Percentiles rank a stretch among this genome's conserved stretches.
Evolutionary conservation across 2,113 vertebrate genomes (phyloP).

Genomic region (Diadophis punctatus): DNA sequence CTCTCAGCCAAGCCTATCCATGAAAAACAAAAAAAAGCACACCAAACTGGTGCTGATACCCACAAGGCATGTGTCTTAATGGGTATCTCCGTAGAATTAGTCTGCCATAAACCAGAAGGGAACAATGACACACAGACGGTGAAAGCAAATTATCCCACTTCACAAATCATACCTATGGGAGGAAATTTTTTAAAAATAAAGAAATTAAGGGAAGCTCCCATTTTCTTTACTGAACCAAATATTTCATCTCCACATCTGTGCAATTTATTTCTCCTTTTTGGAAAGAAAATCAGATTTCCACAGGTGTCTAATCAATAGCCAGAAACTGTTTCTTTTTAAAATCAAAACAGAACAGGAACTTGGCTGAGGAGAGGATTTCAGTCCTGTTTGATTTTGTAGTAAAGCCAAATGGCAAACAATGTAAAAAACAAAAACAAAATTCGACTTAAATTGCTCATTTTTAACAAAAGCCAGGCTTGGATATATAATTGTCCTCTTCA

Average conservation of each 20-base stretch:
- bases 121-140: slow-evolving; percentile 42
- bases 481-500: neutral
- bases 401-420: slow-evolving; percentile 26
- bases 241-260: slow-evolving; percentile 34
- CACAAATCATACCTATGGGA: slow-evolving; percentile 54
- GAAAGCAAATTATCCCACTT: slow-evolving; percentile 40
- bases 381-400: slow-evolving; percentile 22
- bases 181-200: slow-evolving; percentile 53
- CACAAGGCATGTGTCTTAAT: slow-evolving; percentile 50
- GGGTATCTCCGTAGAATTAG: slow-evolving; percentile 57
- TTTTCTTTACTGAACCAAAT: slow-evolving; percentile 46
- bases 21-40: slow-evolving; percentile 2
- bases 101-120: slow-evolving; percentile 61
- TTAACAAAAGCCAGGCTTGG: neutral
- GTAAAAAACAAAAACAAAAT: neutral
- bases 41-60: neutral
- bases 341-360: slow-evolving; percentile 43
- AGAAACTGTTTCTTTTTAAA: slow-evolving; percentile 38
- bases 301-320: slow-evolving; percentile 27
- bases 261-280: slow-evolving; percentile 51
- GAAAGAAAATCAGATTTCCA: slow-evolving; percentile 56
- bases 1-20: neutral
- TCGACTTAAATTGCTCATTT: neutral
- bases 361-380: slow-evolving; percentile 17
- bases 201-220: slow-evolving; percentile 40